These are phyloP conservation scores for Villa cingulata DNA, from an alignment of 2,888 invertebrate genomes.

Conservation along the genomic window DNA sequence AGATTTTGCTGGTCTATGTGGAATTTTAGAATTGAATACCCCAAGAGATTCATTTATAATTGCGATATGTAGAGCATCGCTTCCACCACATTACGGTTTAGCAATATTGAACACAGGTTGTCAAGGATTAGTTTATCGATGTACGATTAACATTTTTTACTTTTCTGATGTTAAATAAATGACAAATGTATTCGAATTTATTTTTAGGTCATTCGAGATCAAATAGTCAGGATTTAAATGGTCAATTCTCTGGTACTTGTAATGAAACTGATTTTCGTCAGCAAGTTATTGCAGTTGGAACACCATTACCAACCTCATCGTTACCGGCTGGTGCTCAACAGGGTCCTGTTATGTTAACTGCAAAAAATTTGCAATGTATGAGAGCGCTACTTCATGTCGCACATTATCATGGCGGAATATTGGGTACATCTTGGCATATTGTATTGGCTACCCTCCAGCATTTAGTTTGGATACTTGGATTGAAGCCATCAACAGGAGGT, in stretches of 20 bases:
- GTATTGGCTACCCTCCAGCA: conserved; percentile 89
- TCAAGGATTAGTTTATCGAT: conserved; percentile 38
- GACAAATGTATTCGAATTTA: conserved; percentile 2
- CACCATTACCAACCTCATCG: conserved; percentile 76
- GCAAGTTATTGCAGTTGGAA: conserved; percentile 95
- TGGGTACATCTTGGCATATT: conserved; percentile 91
- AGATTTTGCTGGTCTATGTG: conserved; percentile 79
- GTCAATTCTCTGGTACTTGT: conserved; percentile 37
- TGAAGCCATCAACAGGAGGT: conserved; percentile 90
- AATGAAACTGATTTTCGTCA: conserved; percentile 64
- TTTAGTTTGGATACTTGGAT: conserved; percentile 85
- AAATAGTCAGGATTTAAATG: conserved; percentile 40
- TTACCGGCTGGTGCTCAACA: conserved; percentile 51
- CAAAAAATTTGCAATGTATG: conserved; percentile 96
- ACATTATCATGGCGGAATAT: conserved; percentile 79
- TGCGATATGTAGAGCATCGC: conserved; percentile 88
- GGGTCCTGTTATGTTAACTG: conserved; percentile 79
- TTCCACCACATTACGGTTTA: conserved; percentile 89
- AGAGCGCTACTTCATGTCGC: conserved; percentile 78
- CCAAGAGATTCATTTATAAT: conserved; percentile 91
- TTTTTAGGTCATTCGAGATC: conserved; percentile 36
- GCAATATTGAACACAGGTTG: conserved; percentile 62
- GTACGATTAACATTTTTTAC: conserved; percentile 16
- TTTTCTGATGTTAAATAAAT: neutral
- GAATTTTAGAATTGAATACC: conserved; percentile 58